phyloP scores from a whole-genome alignment of 2,888 invertebrate genomes.

The Thecophora atra region DNA sequence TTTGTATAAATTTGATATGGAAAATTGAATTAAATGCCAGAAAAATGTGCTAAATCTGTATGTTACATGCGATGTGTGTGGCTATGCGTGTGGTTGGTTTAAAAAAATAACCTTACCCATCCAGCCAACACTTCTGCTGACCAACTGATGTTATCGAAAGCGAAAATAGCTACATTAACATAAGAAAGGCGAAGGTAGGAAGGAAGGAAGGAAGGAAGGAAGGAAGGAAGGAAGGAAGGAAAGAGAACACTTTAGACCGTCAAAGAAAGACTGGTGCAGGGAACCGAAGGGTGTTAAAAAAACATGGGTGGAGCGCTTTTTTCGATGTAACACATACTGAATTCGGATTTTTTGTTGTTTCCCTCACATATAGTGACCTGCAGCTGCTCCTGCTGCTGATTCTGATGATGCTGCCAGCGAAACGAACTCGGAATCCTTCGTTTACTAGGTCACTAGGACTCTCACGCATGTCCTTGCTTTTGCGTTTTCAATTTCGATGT shows the following conservation, averaged over 20 bases:
- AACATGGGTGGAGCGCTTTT: not conserved
- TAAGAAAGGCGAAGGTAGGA: conserved; percentile 4
- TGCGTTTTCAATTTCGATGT: conserved; percentile 53
- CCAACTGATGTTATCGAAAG: conserved; percentile 27
- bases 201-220: conserved; percentile 18
- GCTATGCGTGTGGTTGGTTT: not conserved
- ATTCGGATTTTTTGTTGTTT: no score
- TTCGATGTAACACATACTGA: not conserved
- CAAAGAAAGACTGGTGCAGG: no score
- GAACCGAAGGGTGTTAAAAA: not conserved
- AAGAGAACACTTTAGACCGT: no score
- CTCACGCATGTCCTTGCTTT: conserved; percentile 63
- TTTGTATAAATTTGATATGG: no score
- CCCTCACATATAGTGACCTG: conserved; percentile 19
- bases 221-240: not conserved
- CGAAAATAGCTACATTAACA: conserved; percentile 24
- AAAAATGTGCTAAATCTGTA: no score
- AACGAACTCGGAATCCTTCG: conserved; percentile 43
- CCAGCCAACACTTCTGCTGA: conserved; percentile 1
- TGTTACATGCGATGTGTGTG: not conserved
- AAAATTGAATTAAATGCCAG: no score
- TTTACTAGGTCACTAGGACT: conserved; percentile 65
- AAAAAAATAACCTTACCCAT: not conserved
- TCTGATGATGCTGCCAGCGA: conserved; percentile 47
- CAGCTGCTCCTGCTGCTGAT: conserved; percentile 14